Evolutionary conservation across 2,113 vertebrate species (phyloP).

Genomic region (Alouatta palliata): DNA sequence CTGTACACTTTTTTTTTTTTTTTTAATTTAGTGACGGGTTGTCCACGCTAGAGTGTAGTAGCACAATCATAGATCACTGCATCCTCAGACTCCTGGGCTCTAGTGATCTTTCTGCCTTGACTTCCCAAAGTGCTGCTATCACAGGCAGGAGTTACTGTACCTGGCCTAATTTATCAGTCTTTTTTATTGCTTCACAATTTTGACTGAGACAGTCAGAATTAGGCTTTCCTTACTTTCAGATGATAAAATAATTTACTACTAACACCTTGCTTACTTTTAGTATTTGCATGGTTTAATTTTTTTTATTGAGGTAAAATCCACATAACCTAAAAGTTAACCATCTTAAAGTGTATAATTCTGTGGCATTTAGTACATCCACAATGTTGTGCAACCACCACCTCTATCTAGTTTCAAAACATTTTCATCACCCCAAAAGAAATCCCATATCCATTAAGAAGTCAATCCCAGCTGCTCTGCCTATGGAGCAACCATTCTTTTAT

Average conservation of each 20-base stretch:
- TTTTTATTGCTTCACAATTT: neutral
- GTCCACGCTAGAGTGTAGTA: no score
- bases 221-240: neutral
- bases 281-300: neutral
- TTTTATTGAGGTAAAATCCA: neutral
- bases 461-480: neutral
- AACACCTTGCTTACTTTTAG: neutral
- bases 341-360: neutral
- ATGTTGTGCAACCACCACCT: neutral
- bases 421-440: neutral
- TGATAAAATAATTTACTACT: neutral
- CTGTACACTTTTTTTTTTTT: neutral
- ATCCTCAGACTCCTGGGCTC: no score
- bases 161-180: neutral
- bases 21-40: no score
- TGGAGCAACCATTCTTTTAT: no score
- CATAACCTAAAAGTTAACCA: neutral
- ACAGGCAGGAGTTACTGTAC: no score
- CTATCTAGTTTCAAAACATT: neutral
- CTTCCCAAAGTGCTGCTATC: no score
- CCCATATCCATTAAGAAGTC: neutral
- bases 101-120: no score
- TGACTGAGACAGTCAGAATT: neutral
- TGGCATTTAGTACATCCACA: neutral
- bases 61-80: no score